phyloP scores from a whole-genome alignment of 2,888 invertebrate genomes.

The Xestia xanthographa region DNA sequence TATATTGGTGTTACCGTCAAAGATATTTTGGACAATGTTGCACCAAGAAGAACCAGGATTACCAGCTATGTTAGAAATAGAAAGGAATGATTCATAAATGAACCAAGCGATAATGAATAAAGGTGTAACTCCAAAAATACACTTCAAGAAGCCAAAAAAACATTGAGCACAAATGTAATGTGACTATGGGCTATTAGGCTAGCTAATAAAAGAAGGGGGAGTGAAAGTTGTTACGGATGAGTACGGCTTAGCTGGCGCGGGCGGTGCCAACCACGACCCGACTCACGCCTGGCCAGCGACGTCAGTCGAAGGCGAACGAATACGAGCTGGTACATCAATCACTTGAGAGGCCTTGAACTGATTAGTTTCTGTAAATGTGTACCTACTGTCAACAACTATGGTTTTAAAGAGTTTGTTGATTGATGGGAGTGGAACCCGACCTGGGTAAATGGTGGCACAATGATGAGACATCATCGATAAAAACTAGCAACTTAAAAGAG shows the following conservation, averaged over 20 bases:
- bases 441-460: not conserved
- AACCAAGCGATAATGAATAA: not conserved
- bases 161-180: conserved; percentile 54
- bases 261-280: conserved; percentile 69
- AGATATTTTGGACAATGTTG: not conserved
- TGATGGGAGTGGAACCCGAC: not conserved
- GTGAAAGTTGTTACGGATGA: conserved; percentile 58
- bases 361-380: conserved; percentile 44
- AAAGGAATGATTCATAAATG: not conserved
- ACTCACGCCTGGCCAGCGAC: conserved; percentile 55
- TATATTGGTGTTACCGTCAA: not conserved
- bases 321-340: conserved; percentile 63
- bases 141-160: conserved; percentile 19
- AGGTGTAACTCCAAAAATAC: conserved; percentile 8
- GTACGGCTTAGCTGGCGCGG: conserved; percentile 59
- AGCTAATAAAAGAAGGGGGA: conserved; percentile 64
- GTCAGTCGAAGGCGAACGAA: conserved; percentile 43
- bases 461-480: not conserved
- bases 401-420: conserved; percentile 7
- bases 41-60: not conserved
- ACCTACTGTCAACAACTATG: conserved; percentile 25
- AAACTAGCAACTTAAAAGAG: not conserved
- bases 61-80: not conserved
- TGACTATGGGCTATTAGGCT: conserved; percentile 64
- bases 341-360: conserved; percentile 59